Base-by-base conservation (phyloP, 2,888 invertebrate species). In the Drosophila setosimentum region DNA sequence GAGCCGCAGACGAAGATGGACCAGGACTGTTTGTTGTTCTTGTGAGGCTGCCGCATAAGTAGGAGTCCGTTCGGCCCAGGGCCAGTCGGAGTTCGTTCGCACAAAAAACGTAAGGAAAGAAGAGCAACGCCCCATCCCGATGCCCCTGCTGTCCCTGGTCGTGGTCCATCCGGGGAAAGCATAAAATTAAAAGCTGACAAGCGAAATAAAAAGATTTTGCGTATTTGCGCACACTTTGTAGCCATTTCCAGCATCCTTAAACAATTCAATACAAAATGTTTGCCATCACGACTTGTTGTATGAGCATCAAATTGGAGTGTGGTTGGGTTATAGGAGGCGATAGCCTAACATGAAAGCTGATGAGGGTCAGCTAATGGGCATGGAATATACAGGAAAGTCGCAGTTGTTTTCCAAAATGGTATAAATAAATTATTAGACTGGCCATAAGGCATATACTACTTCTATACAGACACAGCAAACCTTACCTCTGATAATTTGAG, bases 171-270 rank as follows among this genome's bases (percentile, higher is more conserved):
- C 29, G 68, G 76, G 71, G 75, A 24, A 77, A 81, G 86, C 78
- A 87, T 78, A 82, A 87, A 88, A 89, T 88, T 87, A 88, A 88
- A 88, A 92, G 90, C 86, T 88, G 91, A 91, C 91, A 91, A 92
- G 91, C 81, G 84, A 91, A 91, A 88, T 90, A 82, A 90, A 91
- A 90, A 87, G 88, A 88, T 87, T 87, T 84, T 71, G 75, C 83
- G 76, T 86, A 83, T 85, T 84, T 81, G 82, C 86, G 83, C 67
- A 78, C 75, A 72, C 71, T 80, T 86, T 74, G 68, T 73, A 63
- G 63, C 57, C 62, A 42, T 53, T 66, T 37, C 40, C 67, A 75
- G 69, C 61, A 62, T 79, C 79, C 69, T 73, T 30, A 51, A 65
- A 75, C 73, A 63, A 79, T 72, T 75, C 78, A 78, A 78, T 78